Evolutionary conservation across 2,113 vertebrate genomes (phyloP), one percentile per base, ranked within the genome.

Genomic region (Triplophysa siluroides): DNA sequence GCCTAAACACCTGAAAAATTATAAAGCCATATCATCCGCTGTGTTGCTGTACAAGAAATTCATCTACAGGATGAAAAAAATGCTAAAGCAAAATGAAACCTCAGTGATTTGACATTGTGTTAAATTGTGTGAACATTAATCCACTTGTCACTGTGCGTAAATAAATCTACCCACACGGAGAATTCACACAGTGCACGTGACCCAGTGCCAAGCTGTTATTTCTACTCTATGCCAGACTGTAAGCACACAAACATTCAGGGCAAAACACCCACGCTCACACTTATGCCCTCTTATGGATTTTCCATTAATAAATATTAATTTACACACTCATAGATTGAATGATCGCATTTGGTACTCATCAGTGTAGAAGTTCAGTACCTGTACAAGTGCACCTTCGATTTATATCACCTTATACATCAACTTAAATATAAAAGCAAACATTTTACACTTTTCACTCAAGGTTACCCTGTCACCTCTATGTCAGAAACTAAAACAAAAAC

Each of bases 51-150:
- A 58, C n/a, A 21, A 21, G 18, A 74, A 58, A 45, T 23, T 19
- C 5, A 16, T 23, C 6, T 65, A 56, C 1, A 7, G 18, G n/a
- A 68, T 45, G 19, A 6, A 29, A 23, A 47, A 66, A 66, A 24
- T 14, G 23, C 33, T 41, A 70, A 45, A 29, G 67, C 16, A n/a
- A 70, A 70, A 3, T 4, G 0, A 69, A 54, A 70, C 16, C 8
- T 52, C 23, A 13, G 5, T 56, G 18, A 72, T 71, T 38, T 56
- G 50, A 41, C 33, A 12, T 0, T 1, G 29, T 38, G 52, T 41
- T 41, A 73, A 63, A 76, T 24, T 26, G 23, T 29, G 41, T 76
- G 26, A 72, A 75, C 23, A 63, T 47, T 29, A 63, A 76, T 76
- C 12, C 41, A 63, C 16, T n/a, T 63, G 9, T 38, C 52, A 58